Conservation (phyloP, 2,113 vertebrate genomes). For the Paratilapia polleni region DNA sequence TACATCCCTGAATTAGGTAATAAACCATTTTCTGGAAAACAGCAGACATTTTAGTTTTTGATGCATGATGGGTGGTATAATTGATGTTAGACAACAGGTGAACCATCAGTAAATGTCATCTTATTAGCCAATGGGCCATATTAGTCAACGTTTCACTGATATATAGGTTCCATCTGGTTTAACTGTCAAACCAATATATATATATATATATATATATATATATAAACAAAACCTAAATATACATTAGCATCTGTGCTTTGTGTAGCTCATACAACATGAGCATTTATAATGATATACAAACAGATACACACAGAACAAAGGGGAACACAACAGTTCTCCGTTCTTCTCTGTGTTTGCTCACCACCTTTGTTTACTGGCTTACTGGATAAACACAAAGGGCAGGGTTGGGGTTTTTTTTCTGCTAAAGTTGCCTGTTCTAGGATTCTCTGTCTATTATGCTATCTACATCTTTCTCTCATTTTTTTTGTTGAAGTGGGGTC, state of each 20-base stretch:
- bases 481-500: neutral
- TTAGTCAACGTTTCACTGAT: neutral
- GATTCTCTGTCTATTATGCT: constrained; percentile 25
- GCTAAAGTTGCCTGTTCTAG: constrained; percentile 39
- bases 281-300: neutral
- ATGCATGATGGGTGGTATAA: too few species aligned
- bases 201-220: too few species aligned
- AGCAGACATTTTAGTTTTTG: too few species aligned
- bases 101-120: neutral
- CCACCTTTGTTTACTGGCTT: constrained; percentile 37
- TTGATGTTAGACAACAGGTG: neutral
- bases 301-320: neutral
- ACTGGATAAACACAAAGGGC: constrained; percentile 32
- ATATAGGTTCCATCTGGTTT: neutral
- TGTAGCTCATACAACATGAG: neutral
- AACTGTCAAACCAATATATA: neutral
- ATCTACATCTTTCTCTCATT: constrained; percentile 10
- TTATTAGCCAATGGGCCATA: neutral
- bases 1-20: too few species aligned
- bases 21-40: too few species aligned
- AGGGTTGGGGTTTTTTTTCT: constrained; percentile 14
- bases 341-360: constrained; percentile 25
- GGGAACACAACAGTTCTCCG: constrained; percentile 10
- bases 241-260: neutral
- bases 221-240: neutral